Conservation (phyloP, 2,797 vertebrate species). For the Varecia variegata region DNA sequence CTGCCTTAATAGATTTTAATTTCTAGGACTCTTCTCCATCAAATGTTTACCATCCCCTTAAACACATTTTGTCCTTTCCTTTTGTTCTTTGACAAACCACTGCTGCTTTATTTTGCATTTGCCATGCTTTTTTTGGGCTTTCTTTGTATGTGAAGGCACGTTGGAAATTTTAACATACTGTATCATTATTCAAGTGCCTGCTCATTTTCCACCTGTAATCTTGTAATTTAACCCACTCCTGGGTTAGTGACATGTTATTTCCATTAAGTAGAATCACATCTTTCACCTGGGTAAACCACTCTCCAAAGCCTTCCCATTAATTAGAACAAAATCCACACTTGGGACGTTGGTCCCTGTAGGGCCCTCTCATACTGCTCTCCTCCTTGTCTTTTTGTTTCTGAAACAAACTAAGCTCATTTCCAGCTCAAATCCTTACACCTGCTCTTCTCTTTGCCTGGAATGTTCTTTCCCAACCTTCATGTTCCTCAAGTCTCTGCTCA, state of each 20-base stretch:
- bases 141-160: background rate
- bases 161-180: background rate
- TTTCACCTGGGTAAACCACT: background rate
- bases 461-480: background rate
- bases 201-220: background rate
- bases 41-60: background rate
- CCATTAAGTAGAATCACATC: background rate
- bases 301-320: background rate
- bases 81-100: conserved; percentile 12
- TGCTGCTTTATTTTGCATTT: background rate
- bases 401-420: background rate
- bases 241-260: background rate
- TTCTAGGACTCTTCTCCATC: background rate
- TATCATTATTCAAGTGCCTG: background rate
- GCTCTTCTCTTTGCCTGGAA: background rate
- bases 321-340: background rate
- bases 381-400: background rate
- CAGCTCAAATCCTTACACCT: background rate
- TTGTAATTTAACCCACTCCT: background rate
- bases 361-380: background rate
- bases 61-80: background rate
- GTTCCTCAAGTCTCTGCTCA: background rate
- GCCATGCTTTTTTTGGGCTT: background rate
- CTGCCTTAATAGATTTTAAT: background rate
- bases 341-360: background rate